A percentile compares a stretch with the other conserved stretches of the same genome.
Evolutionary conservation across 2,888 invertebrate genomes (phyloP).

Genomic region (Drosophila neutralis): DNA sequence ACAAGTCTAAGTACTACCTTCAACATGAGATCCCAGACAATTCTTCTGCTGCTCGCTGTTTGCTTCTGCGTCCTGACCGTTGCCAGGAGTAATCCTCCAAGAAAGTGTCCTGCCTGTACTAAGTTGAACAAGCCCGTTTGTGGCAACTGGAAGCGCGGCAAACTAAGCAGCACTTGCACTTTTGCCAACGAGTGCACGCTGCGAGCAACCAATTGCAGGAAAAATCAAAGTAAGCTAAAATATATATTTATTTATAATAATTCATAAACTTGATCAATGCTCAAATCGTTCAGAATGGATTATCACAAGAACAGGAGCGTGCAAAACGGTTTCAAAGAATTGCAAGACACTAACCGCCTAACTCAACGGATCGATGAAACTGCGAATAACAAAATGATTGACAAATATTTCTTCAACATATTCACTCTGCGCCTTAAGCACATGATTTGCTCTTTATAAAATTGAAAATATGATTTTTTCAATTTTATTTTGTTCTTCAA

Average conservation of each 20-base stretch:
- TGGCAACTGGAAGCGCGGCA: neutral
- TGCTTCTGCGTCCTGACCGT: neutral
- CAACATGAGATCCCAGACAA: neutral
- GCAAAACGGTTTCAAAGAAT: neutral
- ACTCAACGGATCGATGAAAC: neutral
- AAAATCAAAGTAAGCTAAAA: neutral
- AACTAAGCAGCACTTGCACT: neutral
- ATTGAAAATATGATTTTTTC: rapidly evolving
- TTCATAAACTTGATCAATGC: neutral
- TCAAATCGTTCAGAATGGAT: neutral
- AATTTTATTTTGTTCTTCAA: too few species aligned
- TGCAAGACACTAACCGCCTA: neutral
- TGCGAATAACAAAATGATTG: neutral
- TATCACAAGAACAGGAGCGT: rapidly evolving
- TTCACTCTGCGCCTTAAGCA: too few species aligned
- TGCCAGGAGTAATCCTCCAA: neutral
- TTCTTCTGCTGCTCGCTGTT: neutral
- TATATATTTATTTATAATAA: neutral
- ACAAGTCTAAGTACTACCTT: neutral
- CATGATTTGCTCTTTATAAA: too few species aligned
- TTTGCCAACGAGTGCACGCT: neutral
- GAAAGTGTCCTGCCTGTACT: neutral
- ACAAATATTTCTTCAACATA: neutral
- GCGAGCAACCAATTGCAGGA: neutral
- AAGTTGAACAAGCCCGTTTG: neutral